Evolutionary conservation across 1,140 invertebrate species (phyloP).

Genomic region (Rhopalosiphum padi): DNA sequence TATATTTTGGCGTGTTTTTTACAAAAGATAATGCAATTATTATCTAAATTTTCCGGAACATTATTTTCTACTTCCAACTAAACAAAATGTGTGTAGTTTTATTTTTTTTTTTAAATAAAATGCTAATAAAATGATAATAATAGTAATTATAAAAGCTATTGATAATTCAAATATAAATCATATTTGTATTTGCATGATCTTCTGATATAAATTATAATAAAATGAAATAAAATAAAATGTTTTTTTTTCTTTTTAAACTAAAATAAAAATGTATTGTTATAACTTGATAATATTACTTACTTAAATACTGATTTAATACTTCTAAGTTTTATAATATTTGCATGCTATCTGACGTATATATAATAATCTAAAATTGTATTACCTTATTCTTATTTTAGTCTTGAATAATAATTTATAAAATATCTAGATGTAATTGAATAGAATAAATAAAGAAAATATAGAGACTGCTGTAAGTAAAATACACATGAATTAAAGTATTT

Average conservation of each 20-base stretch:
- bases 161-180: neutral
- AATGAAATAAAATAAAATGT: neutral
- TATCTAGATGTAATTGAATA: neutral
- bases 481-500: neutral
- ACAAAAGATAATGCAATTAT: neutral
- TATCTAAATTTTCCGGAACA: neutral
- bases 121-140: neutral
- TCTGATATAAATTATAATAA: neutral
- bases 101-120: neutral
- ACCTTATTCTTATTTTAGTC: too few species aligned
- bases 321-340: neutral
- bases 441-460: neutral
- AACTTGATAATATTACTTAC: neutral
- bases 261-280: neutral
- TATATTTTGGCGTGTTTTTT: neutral
- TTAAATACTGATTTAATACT: neutral
- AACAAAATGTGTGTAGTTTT: neutral
- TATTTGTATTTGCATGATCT: neutral
- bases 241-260: neutral
- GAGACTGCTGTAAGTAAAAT: neutral
- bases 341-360: neutral
- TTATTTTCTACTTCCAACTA: neutral
- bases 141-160: neutral
- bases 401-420: neutral
- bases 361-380: too few species aligned